phyloP scores from a whole-genome alignment of 2,888 invertebrate genomes.

The Oscheius sp. region DNA sequence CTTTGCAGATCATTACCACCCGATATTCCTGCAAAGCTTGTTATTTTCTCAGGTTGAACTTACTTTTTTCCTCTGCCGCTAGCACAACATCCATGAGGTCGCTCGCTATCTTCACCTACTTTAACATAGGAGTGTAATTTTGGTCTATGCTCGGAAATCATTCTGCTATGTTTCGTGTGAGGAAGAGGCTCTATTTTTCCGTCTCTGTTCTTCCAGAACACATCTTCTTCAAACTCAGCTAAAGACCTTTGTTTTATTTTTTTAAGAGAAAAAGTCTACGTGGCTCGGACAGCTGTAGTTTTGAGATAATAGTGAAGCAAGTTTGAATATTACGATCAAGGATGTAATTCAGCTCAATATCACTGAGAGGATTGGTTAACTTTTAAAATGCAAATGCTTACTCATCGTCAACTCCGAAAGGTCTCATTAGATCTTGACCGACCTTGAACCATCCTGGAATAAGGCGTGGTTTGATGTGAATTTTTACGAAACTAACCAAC shows the following conservation, averaged over 20 bases:
- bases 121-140: slow-evolving; percentile 54
- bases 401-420: slow-evolving; percentile 59
- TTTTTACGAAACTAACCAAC: slow-evolving; percentile 43
- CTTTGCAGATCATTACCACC: too few species aligned
- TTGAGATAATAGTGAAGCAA: slow-evolving; percentile 52
- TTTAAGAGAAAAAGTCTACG: slow-evolving; percentile 34
- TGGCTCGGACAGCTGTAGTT: slow-evolving; percentile 37
- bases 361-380: not conserved
- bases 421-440: slow-evolving; percentile 59
- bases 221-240: slow-evolving; percentile 42
- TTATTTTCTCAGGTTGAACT: not conserved
- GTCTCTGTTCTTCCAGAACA: slow-evolving; percentile 42
- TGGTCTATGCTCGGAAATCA: slow-evolving; percentile 46
- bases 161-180: slow-evolving; percentile 37
- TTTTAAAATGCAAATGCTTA: not conserved
- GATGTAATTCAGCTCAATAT: slow-evolving; percentile 52
- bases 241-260: not conserved
- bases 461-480: not conserved
- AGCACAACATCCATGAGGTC: not conserved
- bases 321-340: slow-evolving; percentile 53
- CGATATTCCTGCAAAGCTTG: not conserved
- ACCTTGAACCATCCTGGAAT: slow-evolving; percentile 32
- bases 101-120: slow-evolving; percentile 39
- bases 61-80: not conserved
- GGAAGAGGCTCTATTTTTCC: slow-evolving; percentile 34